A percentile compares a stretch with the other conserved stretches of the same genome.
Evolutionary conservation across 1,140 invertebrate species (phyloP).

Genomic region (Drosophila parabipectinata): DNA sequence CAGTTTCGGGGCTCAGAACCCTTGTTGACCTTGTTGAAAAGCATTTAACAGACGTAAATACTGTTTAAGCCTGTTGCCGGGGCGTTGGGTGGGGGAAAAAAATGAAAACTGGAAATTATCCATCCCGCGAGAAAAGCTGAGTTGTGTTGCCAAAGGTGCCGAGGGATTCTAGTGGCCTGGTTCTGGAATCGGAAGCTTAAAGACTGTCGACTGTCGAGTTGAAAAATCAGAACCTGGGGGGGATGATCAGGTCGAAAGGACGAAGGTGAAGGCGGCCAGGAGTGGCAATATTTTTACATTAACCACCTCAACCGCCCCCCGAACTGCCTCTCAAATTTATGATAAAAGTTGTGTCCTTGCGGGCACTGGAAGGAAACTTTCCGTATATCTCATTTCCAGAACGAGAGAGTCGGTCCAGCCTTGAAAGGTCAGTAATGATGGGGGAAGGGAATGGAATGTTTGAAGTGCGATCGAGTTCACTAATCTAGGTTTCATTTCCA

Average conservation of each 20-base stretch:
- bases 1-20: constrained; percentile 13
- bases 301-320: constrained; percentile 18
- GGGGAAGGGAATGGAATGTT: neutral
- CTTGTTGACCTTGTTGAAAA: constrained; percentile 53
- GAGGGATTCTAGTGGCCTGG: neutral
- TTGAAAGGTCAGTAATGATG: constrained; percentile 11
- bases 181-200: constrained; percentile 23
- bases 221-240: constrained; percentile 1
- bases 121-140: constrained; percentile 20
- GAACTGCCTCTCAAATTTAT: constrained; percentile 57
- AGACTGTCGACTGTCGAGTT: constrained; percentile 4
- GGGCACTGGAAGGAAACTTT: constrained; percentile 6
- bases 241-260: constrained; percentile 5
- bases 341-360: constrained; percentile 62
- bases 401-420: neutral
- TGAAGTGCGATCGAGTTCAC: constrained; percentile 1
- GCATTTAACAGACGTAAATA: constrained; percentile 65
- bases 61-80: constrained; percentile 51
- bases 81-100: neutral
- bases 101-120: constrained; percentile 64
- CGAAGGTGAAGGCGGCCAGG: neutral
- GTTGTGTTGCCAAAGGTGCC: neutral
- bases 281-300: constrained; percentile 61
- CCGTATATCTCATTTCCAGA: constrained; percentile 22
- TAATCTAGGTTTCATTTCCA: constrained; percentile 12